Conservation (phyloP, 2,113 vertebrate genomes). For the Laterallus jamaicensis region DNA sequence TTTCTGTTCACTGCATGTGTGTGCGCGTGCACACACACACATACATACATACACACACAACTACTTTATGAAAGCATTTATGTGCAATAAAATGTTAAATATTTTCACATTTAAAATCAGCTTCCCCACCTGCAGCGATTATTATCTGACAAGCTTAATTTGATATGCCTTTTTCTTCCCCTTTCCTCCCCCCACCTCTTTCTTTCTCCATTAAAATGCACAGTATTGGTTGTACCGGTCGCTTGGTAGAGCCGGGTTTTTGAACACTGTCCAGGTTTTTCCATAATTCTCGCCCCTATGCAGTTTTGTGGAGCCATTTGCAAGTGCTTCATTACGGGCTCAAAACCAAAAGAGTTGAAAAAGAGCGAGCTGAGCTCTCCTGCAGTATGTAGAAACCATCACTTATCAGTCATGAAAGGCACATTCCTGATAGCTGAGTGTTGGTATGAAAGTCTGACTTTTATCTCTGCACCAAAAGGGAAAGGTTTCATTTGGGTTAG, state of each 20-base stretch:
- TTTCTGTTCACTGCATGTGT: slow-evolving; percentile 71
- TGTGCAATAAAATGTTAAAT: slow-evolving; percentile 66
- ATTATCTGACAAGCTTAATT: slow-evolving; percentile 1
- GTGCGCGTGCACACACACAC: background rate
- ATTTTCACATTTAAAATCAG: slow-evolving; percentile 64
- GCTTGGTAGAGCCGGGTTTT: background rate
- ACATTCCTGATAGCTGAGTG: slow-evolving; percentile 51
- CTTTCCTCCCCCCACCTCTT: background rate
- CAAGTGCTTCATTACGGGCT: background rate
- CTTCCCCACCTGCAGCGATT: background rate
- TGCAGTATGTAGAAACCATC: background rate
- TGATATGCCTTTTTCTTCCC: background rate
- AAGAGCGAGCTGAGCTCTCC: background rate
- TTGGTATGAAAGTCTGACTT: slow-evolving; percentile 32
- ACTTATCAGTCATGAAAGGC: slow-evolving; percentile 43
- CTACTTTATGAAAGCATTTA: slow-evolving; percentile 58
- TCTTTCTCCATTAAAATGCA: background rate
- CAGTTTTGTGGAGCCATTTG: background rate
- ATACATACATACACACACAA: background rate
- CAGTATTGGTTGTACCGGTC: background rate
- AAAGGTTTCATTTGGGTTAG: slow-evolving; percentile 41
- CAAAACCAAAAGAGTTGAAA: background rate
- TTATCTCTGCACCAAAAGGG: slow-evolving; percentile 46
- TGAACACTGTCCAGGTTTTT: background rate
- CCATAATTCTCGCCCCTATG: background rate